A percentile compares a stretch with the other conserved stretches of the same genome.
These are phyloP conservation scores for Ernsta delagoae DNA, from an alignment of 2,888 invertebrate genomes.

Conservation along the genomic window DNA sequence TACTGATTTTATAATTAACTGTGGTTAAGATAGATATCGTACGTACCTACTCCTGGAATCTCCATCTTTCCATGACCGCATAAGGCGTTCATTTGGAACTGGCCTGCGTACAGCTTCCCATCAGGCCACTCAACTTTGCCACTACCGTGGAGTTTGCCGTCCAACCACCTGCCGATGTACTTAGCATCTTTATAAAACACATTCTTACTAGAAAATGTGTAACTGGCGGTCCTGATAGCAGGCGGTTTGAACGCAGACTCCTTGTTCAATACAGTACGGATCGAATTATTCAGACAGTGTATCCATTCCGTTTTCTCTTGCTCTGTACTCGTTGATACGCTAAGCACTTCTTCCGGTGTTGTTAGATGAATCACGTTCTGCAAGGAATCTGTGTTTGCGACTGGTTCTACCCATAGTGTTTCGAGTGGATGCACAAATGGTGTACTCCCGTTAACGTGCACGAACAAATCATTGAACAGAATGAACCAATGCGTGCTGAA, in stretches of 20 bases:
- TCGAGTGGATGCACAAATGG: slow-evolving; percentile 88
- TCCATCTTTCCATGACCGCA: slow-evolving; percentile 90
- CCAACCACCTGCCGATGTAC: slow-evolving; percentile 92
- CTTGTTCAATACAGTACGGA: slow-evolving; percentile 88
- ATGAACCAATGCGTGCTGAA: slow-evolving; percentile 93
- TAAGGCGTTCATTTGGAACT: slow-evolving; percentile 90
- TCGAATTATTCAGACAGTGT: slow-evolving; percentile 89
- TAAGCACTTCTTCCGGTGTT: slow-evolving; percentile 91
- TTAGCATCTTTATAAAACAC: slow-evolving; percentile 90
- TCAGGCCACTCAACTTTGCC: slow-evolving; percentile 94
- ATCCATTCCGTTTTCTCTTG: slow-evolving; percentile 92
- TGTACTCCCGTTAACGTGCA: slow-evolving; percentile 89
- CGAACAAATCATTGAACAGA: slow-evolving; percentile 91
- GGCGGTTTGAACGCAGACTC: slow-evolving; percentile 87
- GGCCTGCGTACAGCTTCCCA: slow-evolving; percentile 92
- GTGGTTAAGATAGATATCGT: slow-evolving; percentile 4
- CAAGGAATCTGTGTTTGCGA: slow-evolving; percentile 86
- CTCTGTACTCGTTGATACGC: slow-evolving; percentile 87
- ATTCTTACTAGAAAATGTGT: slow-evolving; percentile 89
- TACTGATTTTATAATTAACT: slow-evolving; percentile 1
- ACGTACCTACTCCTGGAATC: slow-evolving; percentile 85
- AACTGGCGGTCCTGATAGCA: slow-evolving; percentile 88
- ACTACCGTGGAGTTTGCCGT: slow-evolving; percentile 92
- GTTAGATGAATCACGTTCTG: slow-evolving; percentile 88
- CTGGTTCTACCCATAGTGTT: slow-evolving; percentile 92